A percentile compares a stretch with the other conserved stretches of the same genome.
These are phyloP conservation scores for Rhingia rostrata DNA, from an alignment of 2,888 invertebrate species.

Conservation along the genomic window DNA sequence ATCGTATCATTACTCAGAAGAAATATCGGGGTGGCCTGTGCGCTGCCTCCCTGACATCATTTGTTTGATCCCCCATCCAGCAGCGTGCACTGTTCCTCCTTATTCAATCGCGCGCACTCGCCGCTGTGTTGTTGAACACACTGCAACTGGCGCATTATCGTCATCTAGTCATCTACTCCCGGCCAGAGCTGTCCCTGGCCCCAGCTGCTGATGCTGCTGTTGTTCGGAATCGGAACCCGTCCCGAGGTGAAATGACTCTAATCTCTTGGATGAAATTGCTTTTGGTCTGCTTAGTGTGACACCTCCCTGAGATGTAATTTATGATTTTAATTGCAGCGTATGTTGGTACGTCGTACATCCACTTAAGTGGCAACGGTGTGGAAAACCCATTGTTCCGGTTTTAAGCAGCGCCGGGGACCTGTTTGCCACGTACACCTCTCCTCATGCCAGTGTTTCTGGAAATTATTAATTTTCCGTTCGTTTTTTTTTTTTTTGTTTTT, in stretches of 20 bases:
- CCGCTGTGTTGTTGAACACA: slow-evolving; percentile 7
- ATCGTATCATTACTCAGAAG: slow-evolving; percentile 54
- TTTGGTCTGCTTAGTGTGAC: slow-evolving; percentile 71
- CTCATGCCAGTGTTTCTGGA: slow-evolving; percentile 50
- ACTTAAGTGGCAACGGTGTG: slow-evolving; percentile 66
- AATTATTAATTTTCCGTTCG: slow-evolving; percentile 57
- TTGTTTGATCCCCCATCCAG: slow-evolving; percentile 36
- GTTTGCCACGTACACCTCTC: slow-evolving; percentile 10
- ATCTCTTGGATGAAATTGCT: slow-evolving; percentile 65
- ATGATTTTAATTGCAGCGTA: slow-evolving; percentile 71
- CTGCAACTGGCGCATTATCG: slow-evolving; percentile 49
- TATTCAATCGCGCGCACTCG: slow-evolving; percentile 28
- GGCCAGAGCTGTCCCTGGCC: slow-evolving; percentile 1
- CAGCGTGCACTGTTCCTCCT: slow-evolving; percentile 20
- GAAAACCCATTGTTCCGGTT: slow-evolving; percentile 73
- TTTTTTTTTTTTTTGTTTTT: slow-evolving; percentile 36
- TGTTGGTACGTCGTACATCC: slow-evolving; percentile 47
- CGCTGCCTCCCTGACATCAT: slow-evolving; percentile 42
- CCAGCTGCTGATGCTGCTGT: slow-evolving; percentile 6
- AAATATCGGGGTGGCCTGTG: slow-evolving; percentile 41
- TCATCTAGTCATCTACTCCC: slow-evolving; percentile 19
- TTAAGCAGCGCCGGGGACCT: slow-evolving; percentile 33
- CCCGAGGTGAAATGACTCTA: slow-evolving; percentile 51
- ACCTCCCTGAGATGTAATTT: slow-evolving; percentile 70
- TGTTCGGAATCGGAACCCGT: slow-evolving; percentile 25